Percentiles rank a stretch among this genome's conserved stretches.
These are phyloP conservation scores for Azemiops feae DNA, from an alignment of 2,113 vertebrate genomes.

Conservation along the genomic window DNA sequence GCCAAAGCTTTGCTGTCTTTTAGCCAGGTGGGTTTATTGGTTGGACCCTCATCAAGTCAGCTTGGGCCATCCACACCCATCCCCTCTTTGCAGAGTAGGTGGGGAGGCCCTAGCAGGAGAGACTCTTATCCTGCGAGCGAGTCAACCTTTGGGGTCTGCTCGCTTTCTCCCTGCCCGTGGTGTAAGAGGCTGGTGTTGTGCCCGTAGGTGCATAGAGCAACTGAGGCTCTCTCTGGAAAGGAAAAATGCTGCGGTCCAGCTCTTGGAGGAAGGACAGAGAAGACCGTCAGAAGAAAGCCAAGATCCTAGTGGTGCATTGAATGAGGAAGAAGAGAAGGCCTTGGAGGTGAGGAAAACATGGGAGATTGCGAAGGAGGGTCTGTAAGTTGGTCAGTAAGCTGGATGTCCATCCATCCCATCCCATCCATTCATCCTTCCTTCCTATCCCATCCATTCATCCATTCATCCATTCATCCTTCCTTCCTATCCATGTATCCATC, in stretches of 20 bases:
- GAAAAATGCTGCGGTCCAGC: slow-evolving; percentile 80
- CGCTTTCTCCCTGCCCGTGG: too few relatives aligned
- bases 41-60: background rate
- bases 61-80: background rate
- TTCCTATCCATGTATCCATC: too few relatives aligned
- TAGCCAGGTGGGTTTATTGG: background rate
- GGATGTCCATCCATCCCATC: background rate
- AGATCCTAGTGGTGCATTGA: slow-evolving; percentile 64
- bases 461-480: too few relatives aligned
- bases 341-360: slow-evolving; percentile 73
- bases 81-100: background rate
- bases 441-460: background rate
- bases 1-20: background rate
- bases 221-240: slow-evolving; percentile 78
- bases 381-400: background rate
- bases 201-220: slow-evolving; percentile 82
- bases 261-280: slow-evolving; percentile 68
- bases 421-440: too few relatives aligned
- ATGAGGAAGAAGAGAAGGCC: slow-evolving; percentile 73
- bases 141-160: too few relatives aligned
- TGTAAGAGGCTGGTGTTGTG: slow-evolving; percentile 60
- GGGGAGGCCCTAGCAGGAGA: background rate
- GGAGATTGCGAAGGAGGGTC: fast-evolving
- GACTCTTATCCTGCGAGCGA: background rate
- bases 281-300: slow-evolving; percentile 57